Conservation (phyloP, 2,113 vertebrate genomes). For the Ageneiosus marmoratus region DNA sequence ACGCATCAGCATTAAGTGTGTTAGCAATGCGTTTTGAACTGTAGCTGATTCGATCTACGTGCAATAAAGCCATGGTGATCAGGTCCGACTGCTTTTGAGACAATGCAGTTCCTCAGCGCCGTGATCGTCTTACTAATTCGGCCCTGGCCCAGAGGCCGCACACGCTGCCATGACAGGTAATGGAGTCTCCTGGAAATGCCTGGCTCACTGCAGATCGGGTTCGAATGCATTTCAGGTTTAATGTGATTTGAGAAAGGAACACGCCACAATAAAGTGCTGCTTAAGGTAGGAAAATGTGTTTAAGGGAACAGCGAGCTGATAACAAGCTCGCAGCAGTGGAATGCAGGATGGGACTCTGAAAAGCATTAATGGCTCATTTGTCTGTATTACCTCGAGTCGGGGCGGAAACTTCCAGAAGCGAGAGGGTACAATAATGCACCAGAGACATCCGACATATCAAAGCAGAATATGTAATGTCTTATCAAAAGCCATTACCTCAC, state of each 20-base stretch:
- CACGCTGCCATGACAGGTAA: slow-evolving; percentile 73
- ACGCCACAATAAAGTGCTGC: slow-evolving; percentile 81
- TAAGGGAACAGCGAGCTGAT: slow-evolving; percentile 66
- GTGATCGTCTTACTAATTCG: slow-evolving; percentile 74
- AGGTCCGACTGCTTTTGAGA: slow-evolving; percentile 72
- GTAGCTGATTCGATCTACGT: slow-evolving; percentile 75
- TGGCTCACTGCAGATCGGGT: slow-evolving; percentile 69
- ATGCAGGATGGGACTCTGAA: slow-evolving; percentile 69
- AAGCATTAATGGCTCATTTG: slow-evolving; percentile 75
- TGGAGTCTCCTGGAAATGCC: slow-evolving; percentile 69
- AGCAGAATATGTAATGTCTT: slow-evolving; percentile 38
- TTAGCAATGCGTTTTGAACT: slow-evolving; percentile 66
- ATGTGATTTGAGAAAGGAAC: slow-evolving; percentile 76
- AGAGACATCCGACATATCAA: neutral
- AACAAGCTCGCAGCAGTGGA: slow-evolving; percentile 67
- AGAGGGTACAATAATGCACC: slow-evolving; percentile 66
- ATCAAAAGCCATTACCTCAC: slow-evolving; percentile 48
- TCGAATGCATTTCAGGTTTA: slow-evolving; percentile 75
- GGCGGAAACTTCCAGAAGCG: slow-evolving; percentile 64
- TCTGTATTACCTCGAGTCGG: slow-evolving; percentile 67
- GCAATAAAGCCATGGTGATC: slow-evolving; percentile 68
- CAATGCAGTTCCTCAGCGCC: slow-evolving; percentile 57
- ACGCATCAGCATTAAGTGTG: slow-evolving; percentile 73
- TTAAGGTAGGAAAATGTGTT: slow-evolving; percentile 73
- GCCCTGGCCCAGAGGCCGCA: slow-evolving; percentile 58